Evolutionary conservation across 1,140 invertebrate species (phyloP), one percentile per base, ranked within the genome.

Genomic region (Apis laboriosa): DNA sequence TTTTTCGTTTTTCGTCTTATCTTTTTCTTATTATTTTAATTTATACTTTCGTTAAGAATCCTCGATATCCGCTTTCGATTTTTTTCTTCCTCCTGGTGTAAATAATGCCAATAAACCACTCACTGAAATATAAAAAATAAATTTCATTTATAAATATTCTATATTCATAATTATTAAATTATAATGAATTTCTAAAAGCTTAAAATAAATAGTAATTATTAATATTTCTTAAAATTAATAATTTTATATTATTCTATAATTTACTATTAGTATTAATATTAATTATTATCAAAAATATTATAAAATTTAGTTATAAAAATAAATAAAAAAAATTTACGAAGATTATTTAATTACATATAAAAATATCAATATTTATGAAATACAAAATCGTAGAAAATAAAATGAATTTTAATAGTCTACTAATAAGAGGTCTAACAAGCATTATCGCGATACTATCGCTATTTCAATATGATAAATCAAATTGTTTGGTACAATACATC

Each of bases 81-180:
- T 88, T 12, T 86, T 86, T 43, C 80, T 84, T 1, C 80, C 64
- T 13, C 80, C 64, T 13, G 89, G 91, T 17, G 89, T 84, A 58
- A 88, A 86, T 19, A 89, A 55, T 8, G 83, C 79, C 2, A 92
- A 71, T 21, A 90, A 63, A 61, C 86, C 80, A 70, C 88, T 88
- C 21, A 89, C 91, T 92, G 86, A 34, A 91, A 91, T 12, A 76
- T 43, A 60, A 81, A 80, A 80, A 34, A 63, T 24, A 43, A 74
- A 84, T 61, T 53, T 83, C 5, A 58, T 28, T 43, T 34, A 68
- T 56, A n/a, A 76, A 67, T 63, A 51, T 43, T 78, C 53, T 12
- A 55, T 28, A 64, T 43, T 43, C 0, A 43, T 43, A 66, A 19
- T 9, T 7, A 21, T 43, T 21, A 19, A 43, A 43, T 43, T 19